phyloP scores from a whole-genome alignment of 2,113 vertebrate genomes.

The Natator depressus region DNA sequence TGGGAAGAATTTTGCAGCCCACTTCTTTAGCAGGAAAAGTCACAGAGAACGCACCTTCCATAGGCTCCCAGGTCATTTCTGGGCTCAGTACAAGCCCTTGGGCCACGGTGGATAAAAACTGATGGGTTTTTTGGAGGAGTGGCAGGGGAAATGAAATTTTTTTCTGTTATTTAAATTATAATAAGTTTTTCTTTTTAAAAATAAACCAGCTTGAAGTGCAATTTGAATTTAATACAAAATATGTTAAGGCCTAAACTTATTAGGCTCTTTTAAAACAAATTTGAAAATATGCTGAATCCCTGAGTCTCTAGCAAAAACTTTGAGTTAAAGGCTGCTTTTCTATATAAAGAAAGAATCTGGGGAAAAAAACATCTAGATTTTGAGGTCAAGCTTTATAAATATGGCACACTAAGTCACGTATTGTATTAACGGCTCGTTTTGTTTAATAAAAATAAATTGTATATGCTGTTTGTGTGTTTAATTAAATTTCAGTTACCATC shows the following conservation, averaged over 20 bases:
- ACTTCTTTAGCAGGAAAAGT: neutral
- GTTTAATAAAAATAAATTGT: neutral
- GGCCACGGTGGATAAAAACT: neutral
- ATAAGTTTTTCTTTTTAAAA: neutral
- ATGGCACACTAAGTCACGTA: neutral
- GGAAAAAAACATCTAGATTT: neutral
- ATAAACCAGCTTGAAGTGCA: neutral
- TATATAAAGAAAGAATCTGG: neutral
- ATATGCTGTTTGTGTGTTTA: neutral
- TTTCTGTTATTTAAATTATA: neutral
- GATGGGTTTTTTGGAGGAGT: neutral
- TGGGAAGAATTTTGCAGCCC: neutral
- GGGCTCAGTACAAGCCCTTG: neutral
- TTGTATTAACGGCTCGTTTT: neutral
- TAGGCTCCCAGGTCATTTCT: neutral
- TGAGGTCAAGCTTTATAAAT: neutral
- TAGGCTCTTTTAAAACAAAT: neutral
- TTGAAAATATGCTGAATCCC: neutral
- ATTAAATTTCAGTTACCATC: neutral
- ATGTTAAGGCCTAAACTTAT: neutral
- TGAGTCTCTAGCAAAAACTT: neutral
- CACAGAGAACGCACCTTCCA: neutral
- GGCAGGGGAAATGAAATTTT: neutral
- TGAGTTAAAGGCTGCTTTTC: neutral
- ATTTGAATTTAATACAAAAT: neutral